A percentile compares a stretch with the other conserved stretches of the same genome.
Evolutionary conservation across 2,113 vertebrate species (phyloP).

Genomic region (Chrysemys picta): DNA sequence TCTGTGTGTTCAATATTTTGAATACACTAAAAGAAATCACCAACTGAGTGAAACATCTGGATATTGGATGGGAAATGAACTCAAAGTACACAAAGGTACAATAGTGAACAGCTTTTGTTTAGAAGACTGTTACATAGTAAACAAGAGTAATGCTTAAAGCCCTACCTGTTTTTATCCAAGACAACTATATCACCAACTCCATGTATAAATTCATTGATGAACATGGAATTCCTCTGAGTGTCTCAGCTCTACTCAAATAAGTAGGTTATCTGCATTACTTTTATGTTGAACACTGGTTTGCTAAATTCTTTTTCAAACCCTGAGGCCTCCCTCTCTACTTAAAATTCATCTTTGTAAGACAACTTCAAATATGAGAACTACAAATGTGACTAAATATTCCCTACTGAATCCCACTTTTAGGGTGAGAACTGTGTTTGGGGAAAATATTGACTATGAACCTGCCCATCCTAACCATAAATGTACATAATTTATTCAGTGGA

Average conservation of each 20-base stretch:
- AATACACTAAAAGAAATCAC: slow-evolving; percentile 67
- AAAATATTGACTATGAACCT: slow-evolving; percentile 53
- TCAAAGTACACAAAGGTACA: slow-evolving; percentile 35
- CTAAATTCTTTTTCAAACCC: slow-evolving; percentile 24
- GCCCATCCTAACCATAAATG: slow-evolving; percentile 39
- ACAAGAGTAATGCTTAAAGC: slow-evolving; percentile 49
- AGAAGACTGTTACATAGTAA: not conserved
- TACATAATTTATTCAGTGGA: slow-evolving; percentile 50
- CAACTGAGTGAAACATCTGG: slow-evolving; percentile 43
- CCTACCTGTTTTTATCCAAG: slow-evolving; percentile 51
- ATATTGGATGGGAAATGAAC: slow-evolving; percentile 56
- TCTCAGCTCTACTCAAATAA: slow-evolving; percentile 54
- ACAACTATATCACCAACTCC: slow-evolving; percentile 51
- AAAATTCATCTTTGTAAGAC: slow-evolving; percentile 20
- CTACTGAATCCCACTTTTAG: not conserved
- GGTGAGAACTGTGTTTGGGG: not conserved
- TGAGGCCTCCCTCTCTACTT: slow-evolving; percentile 47
- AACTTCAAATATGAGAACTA: slow-evolving; percentile 37
- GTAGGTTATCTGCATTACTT: slow-evolving; percentile 50
- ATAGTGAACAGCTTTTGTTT: not conserved
- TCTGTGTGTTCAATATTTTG: slow-evolving; percentile 61
- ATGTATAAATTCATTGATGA: not conserved
- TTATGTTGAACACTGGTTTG: slow-evolving; percentile 62
- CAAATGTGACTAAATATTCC: not conserved
- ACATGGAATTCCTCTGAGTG: slow-evolving; percentile 20